Evolutionary conservation across 1,140 invertebrate species (phyloP).

Genomic region (Drosophila orosa): DNA sequence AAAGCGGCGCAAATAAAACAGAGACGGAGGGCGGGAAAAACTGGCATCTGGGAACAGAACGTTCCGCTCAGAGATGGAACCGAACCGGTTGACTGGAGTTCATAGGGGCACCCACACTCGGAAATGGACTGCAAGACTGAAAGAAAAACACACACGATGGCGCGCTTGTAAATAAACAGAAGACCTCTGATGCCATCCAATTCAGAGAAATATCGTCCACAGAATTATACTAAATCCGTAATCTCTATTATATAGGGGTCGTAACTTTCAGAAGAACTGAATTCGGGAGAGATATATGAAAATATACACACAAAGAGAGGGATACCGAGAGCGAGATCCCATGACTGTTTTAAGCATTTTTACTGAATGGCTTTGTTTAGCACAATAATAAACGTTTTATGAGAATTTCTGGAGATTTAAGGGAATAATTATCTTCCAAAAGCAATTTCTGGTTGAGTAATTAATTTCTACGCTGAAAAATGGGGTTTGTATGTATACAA

Average conservation of each 20-base stretch:
- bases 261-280: not conserved
- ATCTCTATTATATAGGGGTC: conserved; percentile 23
- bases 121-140: conserved; percentile 19
- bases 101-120: conserved; percentile 52
- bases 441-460: not conserved
- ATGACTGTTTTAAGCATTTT: conserved; percentile 11
- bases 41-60: conserved; percentile 41
- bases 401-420: not conserved
- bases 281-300: not conserved
- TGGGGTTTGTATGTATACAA: not conserved
- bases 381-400: conserved; percentile 5
- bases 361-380: not conserved
- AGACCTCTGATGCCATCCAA: conserved; percentile 24
- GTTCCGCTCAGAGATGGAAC: conserved; percentile 24
- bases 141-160: conserved; percentile 23
- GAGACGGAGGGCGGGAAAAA: conserved; percentile 20
- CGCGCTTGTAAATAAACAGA: conserved; percentile 24
- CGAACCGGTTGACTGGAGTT: conserved; percentile 61
- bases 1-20: conserved; percentile 43
- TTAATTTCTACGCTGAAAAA: not conserved
- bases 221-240: conserved; percentile 4
- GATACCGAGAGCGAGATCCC: conserved; percentile 1
- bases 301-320: not conserved
- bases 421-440: not conserved
- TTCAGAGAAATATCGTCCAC: conserved; percentile 22